Conservation (phyloP, 2,113 vertebrate species). For the Gopherus evgoodei region DNA sequence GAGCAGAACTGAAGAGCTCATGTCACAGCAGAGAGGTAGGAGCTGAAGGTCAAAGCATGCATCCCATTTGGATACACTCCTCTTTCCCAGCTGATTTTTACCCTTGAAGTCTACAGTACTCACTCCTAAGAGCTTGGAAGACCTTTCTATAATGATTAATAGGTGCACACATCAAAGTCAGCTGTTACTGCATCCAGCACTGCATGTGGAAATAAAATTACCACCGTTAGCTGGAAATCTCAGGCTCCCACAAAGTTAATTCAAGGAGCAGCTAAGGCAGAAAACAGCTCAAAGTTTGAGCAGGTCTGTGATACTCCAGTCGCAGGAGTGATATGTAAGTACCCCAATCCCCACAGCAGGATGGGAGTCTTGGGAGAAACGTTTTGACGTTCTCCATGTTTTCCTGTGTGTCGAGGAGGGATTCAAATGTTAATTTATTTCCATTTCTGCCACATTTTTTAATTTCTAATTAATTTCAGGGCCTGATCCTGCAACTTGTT, state of each 20-base stretch:
- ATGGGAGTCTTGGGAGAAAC: background rate
- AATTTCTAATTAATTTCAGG: background rate
- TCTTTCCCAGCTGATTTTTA: background rate
- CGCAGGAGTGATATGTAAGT: background rate
- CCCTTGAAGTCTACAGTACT: background rate
- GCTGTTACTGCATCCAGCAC: accelerated
- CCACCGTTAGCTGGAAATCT: background rate
- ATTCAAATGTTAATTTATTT: background rate
- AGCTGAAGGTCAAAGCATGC: background rate
- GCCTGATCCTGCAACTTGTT: background rate
- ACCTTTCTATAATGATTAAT: background rate
- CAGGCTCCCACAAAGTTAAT: background rate
- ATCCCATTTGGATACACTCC: background rate
- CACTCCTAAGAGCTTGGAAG: background rate
- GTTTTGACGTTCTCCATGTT: background rate
- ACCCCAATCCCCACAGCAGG: background rate
- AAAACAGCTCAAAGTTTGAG: background rate
- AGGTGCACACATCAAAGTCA: background rate
- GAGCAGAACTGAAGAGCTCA: background rate
- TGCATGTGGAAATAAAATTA: background rate
- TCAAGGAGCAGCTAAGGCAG: background rate
- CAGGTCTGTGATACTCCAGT: background rate
- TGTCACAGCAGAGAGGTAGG: background rate
- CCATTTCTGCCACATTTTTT: background rate
- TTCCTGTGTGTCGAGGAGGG: background rate